Percentiles rank a stretch among this genome's conserved stretches.
Conservation (phyloP, 2,888 invertebrate species). For the Acanthopleura granulata region DNA sequence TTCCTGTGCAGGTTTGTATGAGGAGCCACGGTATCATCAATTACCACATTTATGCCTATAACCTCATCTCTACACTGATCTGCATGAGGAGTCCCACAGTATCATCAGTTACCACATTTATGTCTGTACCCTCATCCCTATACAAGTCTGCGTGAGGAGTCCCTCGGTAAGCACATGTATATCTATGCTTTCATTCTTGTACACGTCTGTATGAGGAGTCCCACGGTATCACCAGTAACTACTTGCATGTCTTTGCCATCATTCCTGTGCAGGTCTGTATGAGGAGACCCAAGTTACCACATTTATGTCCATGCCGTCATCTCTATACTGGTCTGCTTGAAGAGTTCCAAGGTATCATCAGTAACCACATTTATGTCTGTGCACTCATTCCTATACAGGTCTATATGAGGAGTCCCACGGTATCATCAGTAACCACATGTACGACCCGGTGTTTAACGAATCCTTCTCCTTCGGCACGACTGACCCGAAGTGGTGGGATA, state of each 20-base stretch:
- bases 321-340: constrained; percentile 73
- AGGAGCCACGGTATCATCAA: constrained; percentile 79
- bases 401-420: constrained; percentile 79
- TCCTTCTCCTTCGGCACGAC: constrained; percentile 38
- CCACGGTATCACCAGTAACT: constrained; percentile 79
- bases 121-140: too few species aligned
- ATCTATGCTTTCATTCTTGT: too few species aligned
- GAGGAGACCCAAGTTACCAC: constrained; percentile 78
- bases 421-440: constrained; percentile 76
- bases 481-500: constrained; percentile 55
- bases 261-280: constrained; percentile 73
- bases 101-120: too few species aligned
- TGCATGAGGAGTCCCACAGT: constrained; percentile 76
- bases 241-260: constrained; percentile 70
- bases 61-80: constrained; percentile 70
- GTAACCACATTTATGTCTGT: constrained; percentile 73
- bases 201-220: constrained; percentile 76
- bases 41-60: constrained; percentile 73
- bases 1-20: constrained; percentile 73
- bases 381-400: constrained; percentile 69
- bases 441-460: constrained; percentile 71
- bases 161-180: constrained; percentile 70
- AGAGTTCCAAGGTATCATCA: constrained; percentile 79
- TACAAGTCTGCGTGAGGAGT: constrained; percentile 77
- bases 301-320: not conserved